Evolutionary conservation across 1,140 invertebrate species (phyloP).

Genomic region (Zaprionus nigranus): DNA sequence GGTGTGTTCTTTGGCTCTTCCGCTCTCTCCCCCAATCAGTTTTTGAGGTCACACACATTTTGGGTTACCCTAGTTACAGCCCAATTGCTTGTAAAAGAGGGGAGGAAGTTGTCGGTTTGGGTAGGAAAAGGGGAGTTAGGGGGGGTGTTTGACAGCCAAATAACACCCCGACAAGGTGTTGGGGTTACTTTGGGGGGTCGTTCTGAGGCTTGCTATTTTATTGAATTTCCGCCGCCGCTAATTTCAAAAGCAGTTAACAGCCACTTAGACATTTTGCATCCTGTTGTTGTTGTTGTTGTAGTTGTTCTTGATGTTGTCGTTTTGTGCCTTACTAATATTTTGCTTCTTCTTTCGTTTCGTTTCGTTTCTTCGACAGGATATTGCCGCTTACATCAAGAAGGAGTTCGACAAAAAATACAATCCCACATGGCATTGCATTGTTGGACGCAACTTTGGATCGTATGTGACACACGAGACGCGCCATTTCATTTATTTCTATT

Average conservation of each 20-base stretch:
- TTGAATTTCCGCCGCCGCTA: slow-evolving; percentile 61
- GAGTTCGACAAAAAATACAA: slow-evolving; percentile 99
- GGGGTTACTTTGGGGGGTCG: not conserved
- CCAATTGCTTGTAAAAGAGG: slow-evolving; percentile 17
- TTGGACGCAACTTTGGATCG: slow-evolving; percentile 96
- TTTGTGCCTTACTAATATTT: slow-evolving; percentile 30
- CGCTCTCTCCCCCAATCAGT: not conserved
- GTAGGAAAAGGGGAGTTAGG: slow-evolving; percentile 23
- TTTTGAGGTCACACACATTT: slow-evolving; percentile 72
- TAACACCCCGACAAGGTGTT: not conserved
- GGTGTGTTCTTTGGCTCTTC: not conserved
- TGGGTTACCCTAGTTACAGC: slow-evolving; percentile 67
- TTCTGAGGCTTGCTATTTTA: slow-evolving; percentile 33
- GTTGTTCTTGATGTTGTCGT: slow-evolving; percentile 25
- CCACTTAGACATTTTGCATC: slow-evolving; percentile 58
- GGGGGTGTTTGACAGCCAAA: not conserved
- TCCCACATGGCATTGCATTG: slow-evolving; percentile 99
- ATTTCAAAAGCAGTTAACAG: slow-evolving; percentile 69
- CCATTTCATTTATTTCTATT: slow-evolving; percentile 99
- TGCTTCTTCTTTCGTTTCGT: slow-evolving; percentile 1
- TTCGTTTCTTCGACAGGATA: slow-evolving; percentile 88
- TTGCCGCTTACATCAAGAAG: slow-evolving; percentile 99
- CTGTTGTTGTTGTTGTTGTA: slow-evolving; percentile 15
- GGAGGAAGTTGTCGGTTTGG: not conserved
- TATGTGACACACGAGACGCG: slow-evolving; percentile 99